These are phyloP conservation scores for Falco novaeseelandiae DNA, from an alignment of 2,797 vertebrate species.

Conservation along the genomic window DNA sequence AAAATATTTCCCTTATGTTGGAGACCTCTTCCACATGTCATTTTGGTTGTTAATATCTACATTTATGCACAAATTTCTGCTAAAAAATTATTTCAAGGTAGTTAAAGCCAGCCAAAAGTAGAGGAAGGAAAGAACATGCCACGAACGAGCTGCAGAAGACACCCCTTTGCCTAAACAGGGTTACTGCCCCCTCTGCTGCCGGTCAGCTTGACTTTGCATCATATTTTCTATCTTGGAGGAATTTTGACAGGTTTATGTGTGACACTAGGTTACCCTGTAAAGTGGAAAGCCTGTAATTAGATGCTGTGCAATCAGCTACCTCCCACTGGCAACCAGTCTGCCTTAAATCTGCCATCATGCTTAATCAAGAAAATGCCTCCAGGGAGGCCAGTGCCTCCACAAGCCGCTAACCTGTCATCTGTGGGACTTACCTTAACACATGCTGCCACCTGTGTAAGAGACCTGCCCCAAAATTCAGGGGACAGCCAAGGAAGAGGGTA, in stretches of 20 bases:
- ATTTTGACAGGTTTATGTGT: slow-evolving; percentile 71
- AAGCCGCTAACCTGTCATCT: slow-evolving; percentile 63
- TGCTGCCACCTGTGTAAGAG: background rate
- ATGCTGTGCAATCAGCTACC: slow-evolving; percentile 6
- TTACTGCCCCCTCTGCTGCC: background rate
- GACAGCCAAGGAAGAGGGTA: background rate
- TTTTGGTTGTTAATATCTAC: background rate
- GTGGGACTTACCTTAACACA: slow-evolving; percentile 44
- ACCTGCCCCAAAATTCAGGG: background rate
- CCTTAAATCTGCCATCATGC: slow-evolving; percentile 78
- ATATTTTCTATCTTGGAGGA: slow-evolving; percentile 51
- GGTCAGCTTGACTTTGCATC: slow-evolving; percentile 61
- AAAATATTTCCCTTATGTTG: background rate
- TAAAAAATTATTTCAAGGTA: background rate
- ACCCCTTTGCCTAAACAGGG: background rate
- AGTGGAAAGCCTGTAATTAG: slow-evolving; percentile 74
- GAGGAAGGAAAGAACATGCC: background rate
- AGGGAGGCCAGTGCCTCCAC: slow-evolving; percentile 67
- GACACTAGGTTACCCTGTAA: slow-evolving; percentile 67
- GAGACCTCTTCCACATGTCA: background rate
- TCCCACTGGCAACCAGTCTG: slow-evolving; percentile 49
- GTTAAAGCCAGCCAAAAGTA: background rate
- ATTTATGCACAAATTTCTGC: background rate
- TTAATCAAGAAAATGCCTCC: slow-evolving; percentile 72
- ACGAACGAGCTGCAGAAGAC: accelerated